phyloP scores from a whole-genome alignment of 2,888 invertebrate genomes.

The Beris chalybata region DNA sequence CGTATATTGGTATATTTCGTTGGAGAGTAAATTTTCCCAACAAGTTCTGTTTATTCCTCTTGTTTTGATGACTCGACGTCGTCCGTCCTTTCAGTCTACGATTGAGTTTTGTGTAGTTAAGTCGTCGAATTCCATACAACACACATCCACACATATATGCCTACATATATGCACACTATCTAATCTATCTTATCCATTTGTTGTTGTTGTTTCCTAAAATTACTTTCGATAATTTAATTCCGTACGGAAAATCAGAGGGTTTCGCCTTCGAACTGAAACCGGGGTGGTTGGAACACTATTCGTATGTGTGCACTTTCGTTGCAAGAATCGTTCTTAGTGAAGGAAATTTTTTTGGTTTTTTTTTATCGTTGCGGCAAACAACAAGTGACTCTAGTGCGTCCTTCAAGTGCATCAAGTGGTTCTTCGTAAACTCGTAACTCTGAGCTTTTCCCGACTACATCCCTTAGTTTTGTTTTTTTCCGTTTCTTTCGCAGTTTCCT shows the following conservation, averaged over 20 bases:
- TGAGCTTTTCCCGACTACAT: too few relatives aligned
- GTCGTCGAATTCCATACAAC: conserved; percentile 54
- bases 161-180: conserved; percentile 4
- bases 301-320: too few relatives aligned
- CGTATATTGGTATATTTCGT: conserved; percentile 41
- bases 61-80: conserved; percentile 39
- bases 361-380: conserved; percentile 2
- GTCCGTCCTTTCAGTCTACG: conserved; percentile 57
- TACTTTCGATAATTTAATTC: too few relatives aligned
- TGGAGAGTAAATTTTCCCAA: conserved; percentile 40
- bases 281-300: too few relatives aligned
- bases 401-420: conserved; percentile 44
- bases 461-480: too few relatives aligned
- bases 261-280: too few relatives aligned
- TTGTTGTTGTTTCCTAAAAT: too few relatives aligned
- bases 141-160: conserved; percentile 12
- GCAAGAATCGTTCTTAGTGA: too few relatives aligned
- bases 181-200: not conserved
- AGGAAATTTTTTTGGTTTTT: too few relatives aligned
- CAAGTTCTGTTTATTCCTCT: conserved; percentile 41
- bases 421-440: conserved; percentile 25
- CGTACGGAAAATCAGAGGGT: too few relatives aligned
- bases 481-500: too few relatives aligned
- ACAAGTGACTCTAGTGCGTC: conserved; percentile 38
- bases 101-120: conserved; percentile 59